Evolutionary conservation across 1,140 invertebrate genomes (phyloP), one percentile per base, ranked within the genome.

Genomic region (Diachasmimorpha longicaudata): DNA sequence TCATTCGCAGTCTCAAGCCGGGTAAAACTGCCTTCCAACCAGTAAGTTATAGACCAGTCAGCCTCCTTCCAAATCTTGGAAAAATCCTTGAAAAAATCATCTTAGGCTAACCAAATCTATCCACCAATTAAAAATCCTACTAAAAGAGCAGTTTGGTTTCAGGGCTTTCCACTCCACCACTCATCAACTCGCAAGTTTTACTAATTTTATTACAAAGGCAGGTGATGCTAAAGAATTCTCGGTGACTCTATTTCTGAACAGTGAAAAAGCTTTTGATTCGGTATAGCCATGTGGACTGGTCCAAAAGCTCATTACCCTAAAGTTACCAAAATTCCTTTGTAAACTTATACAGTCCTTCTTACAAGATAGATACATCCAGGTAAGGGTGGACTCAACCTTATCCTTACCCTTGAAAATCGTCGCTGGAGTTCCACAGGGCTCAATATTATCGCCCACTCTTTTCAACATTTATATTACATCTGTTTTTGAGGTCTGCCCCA

Each of bases 51-150:
- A 74, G 84, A 16, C 85, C 85, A 0, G 87, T 87, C 10, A 85
- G 81, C 25, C 79, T 87, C 0, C 77, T 86, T 42, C 74, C 79
- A 13, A 88, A 88, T 72, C n/a, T n/a, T n/a, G n/a, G n/a, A n/a
- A n/a, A n/a, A n/a, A n/a, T n/a, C n/a, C n/a, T n/a, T n/a, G n/a
- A 88, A 81, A 84, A 79, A 77, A 72, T 83, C 9, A 74, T 85
- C 1, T 44, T 79, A 76, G 81, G 46, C 16, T 66, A 5, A 13
- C 4, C 4, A 52, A 4, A 52, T 4, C 13, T 4, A 14, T 52
- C 4, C 4, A 6, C 4, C 4, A 13, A 19, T 4, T 6, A n/a
- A 52, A 52, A 8, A 4, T 52, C 4, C 5, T 52, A 8, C 46
- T 14, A 4, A 4, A 4, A 13, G 46, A 13, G 4, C 46, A 52